Evolutionary conservation across 2,797 vertebrate species (phyloP), one percentile per base, ranked within the genome.

Genomic region (Fratercula arctica): DNA sequence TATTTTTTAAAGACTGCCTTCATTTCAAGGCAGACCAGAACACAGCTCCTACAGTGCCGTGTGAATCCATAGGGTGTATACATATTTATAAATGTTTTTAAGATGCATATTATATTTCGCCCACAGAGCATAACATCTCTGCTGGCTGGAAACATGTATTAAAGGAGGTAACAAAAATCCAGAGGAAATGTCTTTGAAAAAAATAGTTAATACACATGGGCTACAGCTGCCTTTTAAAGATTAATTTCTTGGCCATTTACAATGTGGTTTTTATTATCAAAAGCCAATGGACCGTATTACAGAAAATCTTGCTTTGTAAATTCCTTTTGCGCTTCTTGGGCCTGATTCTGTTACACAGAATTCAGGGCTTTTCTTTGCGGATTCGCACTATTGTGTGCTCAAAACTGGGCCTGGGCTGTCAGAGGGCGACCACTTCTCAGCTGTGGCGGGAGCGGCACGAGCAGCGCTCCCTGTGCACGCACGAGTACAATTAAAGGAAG

Each of bases 71-170:
- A 82, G 95, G 85, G 82, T 90, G 91, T 88, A 97, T 95, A 96
- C 96, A 97, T 96, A 95, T 97, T 97, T 96, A 97, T 97, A 97
- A 93, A 94, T 86, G 76, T 88, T 97, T 96, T 85, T 7, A 91
- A 95, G 96, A 95, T 93, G 93, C 87, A 80, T 95, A 96, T 96
- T 96, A 90, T 96, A 93, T 96, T 96, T 97, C 21, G 7, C 82
- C 85, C 95, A 93, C 76, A 70, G 91, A 96, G 92, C 93, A 90
- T 79, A 96, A 88, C 91, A 94, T 94, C 63, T 95, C 94, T 85
- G 70, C 85, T 96, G 87, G 76, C 79, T 96, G 93, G 73, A 94
- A 93, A 90, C 66, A 74, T 59, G 37, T 86, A 96, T 95, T 97
- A 95, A 96, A 88, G 90, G 76, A 90, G 87, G 92, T 88, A 91